Conservation (phyloP, 2,113 vertebrate genomes). For the Plectropomus leopardus region DNA sequence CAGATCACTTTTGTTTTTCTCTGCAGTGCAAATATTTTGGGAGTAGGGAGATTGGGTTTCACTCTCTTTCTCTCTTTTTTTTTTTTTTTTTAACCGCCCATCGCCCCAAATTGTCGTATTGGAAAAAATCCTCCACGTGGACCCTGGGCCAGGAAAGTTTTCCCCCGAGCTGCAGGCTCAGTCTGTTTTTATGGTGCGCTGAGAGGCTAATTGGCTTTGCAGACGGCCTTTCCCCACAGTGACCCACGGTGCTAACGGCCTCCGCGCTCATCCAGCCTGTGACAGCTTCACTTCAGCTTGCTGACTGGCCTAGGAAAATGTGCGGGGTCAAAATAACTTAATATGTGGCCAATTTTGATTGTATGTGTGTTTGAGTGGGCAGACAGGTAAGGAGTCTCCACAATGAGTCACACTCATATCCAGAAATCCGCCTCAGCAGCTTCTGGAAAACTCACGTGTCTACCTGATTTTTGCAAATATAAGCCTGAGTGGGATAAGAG, state of each 20-base stretch:
- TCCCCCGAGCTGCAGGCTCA: conserved; percentile 48
- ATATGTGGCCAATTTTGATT: not conserved
- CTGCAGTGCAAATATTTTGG: conserved; percentile 68
- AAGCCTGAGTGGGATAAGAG: conserved; percentile 44
- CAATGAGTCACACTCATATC: conserved; percentile 42
- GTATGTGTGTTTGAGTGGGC: conserved; percentile 26
- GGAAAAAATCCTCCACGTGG: conserved; percentile 61
- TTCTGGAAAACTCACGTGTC: conserved; percentile 68
- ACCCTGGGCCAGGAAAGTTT: conserved; percentile 76
- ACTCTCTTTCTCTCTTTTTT: conserved; percentile 2
- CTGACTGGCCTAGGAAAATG: conserved; percentile 45
- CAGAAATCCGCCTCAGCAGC: conserved; percentile 50
- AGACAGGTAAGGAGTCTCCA: conserved; percentile 60
- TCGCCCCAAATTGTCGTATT: conserved; percentile 66
- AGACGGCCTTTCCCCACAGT: conserved; percentile 73
- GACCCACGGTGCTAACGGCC: conserved; percentile 61
- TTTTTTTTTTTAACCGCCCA: conserved; percentile 45
- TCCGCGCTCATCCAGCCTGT: conserved; percentile 39
- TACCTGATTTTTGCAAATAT: conserved; percentile 14
- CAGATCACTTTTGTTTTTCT: conserved; percentile 69
- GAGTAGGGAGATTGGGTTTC: conserved; percentile 51
- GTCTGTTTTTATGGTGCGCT: conserved; percentile 73
- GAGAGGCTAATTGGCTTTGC: conserved; percentile 82
- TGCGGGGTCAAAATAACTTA: conserved; percentile 33
- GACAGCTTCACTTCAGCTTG: conserved; percentile 52